A percentile compares a stretch with the other conserved stretches of the same genome.
Evolutionary conservation across 92 coral and sea anemone species (phyloP).

Genomic region (Pocillopora meandrina): DNA sequence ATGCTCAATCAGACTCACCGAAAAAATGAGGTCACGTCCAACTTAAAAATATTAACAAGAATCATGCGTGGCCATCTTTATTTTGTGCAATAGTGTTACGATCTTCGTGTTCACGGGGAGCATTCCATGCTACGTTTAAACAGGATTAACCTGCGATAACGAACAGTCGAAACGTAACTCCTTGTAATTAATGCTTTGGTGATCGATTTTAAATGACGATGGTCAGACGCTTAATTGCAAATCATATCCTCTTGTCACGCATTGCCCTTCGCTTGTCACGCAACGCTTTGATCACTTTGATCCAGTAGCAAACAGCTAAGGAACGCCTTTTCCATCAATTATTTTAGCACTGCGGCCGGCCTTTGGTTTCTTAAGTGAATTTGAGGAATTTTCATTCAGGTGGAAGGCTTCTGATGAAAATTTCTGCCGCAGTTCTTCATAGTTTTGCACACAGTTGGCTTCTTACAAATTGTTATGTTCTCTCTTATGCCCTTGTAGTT

Average conservation of each 20-base stretch:
- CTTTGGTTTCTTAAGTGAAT: too few species aligned
- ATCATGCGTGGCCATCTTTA: neutral
- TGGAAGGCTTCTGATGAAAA: too few species aligned
- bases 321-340: too few species aligned
- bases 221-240: constrained; percentile 20
- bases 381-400: too few species aligned
- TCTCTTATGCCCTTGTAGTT: too few species aligned
- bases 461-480: too few species aligned
- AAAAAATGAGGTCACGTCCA: neutral
- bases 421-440: too few species aligned
- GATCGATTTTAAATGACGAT: constrained; percentile 45
- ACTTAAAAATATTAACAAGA: too few species aligned
- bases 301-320: neutral
- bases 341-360: neutral
- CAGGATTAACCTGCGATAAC: neutral
- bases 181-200: constrained; percentile 6
- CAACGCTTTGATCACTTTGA: neutral
- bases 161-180: neutral
- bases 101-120: neutral
- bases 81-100: neutral
- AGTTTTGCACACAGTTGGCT: too few species aligned
- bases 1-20: neutral
- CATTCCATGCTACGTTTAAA: neutral
- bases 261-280: neutral
- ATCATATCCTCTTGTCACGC: neutral